Evolutionary conservation across 2,888 invertebrate species (phyloP).

Genomic region (Deilephila elpenor): DNA sequence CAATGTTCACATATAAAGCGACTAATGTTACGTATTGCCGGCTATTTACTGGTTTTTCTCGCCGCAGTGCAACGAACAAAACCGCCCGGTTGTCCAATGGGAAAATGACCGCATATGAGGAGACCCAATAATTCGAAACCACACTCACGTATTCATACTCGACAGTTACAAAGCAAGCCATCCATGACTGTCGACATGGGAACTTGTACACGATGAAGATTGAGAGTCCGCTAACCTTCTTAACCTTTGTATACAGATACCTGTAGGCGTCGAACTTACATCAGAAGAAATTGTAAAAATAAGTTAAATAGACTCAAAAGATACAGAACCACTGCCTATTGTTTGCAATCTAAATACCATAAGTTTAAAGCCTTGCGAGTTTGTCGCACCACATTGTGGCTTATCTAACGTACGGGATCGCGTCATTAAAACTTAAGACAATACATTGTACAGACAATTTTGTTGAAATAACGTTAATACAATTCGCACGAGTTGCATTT

Average conservation of each 20-base stretch:
- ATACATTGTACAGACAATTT: slow-evolving; percentile 35
- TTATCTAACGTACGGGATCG: background rate
- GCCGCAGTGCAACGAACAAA: background rate
- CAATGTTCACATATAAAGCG: background rate
- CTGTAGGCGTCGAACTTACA: background rate
- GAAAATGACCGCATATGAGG: slow-evolving; percentile 11
- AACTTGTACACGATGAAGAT: slow-evolving; percentile 52
- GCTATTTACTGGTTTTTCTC: background rate
- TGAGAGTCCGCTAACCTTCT: slow-evolving; percentile 6
- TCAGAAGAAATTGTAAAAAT: too few relatives aligned
- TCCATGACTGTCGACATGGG: slow-evolving; percentile 63
- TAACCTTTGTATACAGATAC: background rate
- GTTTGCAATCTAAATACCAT: slow-evolving; percentile 1
- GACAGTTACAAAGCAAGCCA: slow-evolving; percentile 61
- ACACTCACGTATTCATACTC: slow-evolving; percentile 38
- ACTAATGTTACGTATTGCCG: background rate
- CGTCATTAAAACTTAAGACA: slow-evolving; percentile 31
- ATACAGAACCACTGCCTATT: background rate
- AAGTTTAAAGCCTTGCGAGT: slow-evolving; percentile 31
- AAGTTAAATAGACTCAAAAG: too few relatives aligned
- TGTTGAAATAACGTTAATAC: slow-evolving; percentile 15
- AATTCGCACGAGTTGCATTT: slow-evolving; percentile 49
- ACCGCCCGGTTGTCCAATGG: background rate
- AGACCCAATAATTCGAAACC: slow-evolving; percentile 13
- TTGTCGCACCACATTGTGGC: background rate